phyloP scores from a whole-genome alignment of 2,888 invertebrate genomes.

The Cyclophora albipunctata region DNA sequence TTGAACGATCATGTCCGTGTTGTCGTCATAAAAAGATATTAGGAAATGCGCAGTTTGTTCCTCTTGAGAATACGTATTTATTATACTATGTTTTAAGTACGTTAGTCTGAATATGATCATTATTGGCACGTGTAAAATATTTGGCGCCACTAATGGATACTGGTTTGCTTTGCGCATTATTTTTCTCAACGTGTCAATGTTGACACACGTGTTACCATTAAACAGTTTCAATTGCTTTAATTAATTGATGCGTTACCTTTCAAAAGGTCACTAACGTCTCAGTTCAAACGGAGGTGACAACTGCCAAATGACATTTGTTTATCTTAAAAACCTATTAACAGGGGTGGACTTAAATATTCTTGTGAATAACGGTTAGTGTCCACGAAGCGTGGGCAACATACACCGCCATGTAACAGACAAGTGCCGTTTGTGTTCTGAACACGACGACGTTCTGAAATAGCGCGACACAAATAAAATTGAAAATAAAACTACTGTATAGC shows the following conservation, averaged over 20 bases:
- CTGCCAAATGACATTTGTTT: not conserved
- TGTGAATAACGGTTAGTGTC: conserved; percentile 36
- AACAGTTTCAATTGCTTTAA: not conserved
- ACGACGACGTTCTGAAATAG: conserved; percentile 44
- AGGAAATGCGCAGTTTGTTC: conserved; percentile 59
- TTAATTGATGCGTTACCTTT: not conserved
- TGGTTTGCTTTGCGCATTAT: conserved; percentile 29
- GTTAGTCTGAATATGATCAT: conserved; percentile 24
- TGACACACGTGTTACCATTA: conserved; percentile 37
- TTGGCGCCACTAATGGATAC: conserved; percentile 36
- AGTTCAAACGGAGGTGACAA: not conserved
- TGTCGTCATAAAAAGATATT: conserved; percentile 38
- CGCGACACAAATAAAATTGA: conserved; percentile 74
- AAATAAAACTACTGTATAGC: conserved; percentile 70
- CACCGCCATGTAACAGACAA: conserved; percentile 60
- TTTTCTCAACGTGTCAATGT: conserved; percentile 37
- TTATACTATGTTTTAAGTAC: conserved; percentile 4
- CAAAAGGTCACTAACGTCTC: conserved; percentile 4
- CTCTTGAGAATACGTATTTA: conserved; percentile 31
- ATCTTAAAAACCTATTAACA: conserved; percentile 1
- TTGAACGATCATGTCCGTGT: conserved; percentile 23
- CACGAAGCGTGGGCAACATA: conserved; percentile 52
- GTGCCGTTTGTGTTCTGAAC: conserved; percentile 56
- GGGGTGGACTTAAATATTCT: conserved; percentile 21
- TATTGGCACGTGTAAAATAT: conserved; percentile 51